Percentiles rank a stretch among this genome's conserved stretches.
Evolutionary conservation across 92 coral and sea anemone species (phyloP).

Genomic region (Zoanthus gigantus): DNA sequence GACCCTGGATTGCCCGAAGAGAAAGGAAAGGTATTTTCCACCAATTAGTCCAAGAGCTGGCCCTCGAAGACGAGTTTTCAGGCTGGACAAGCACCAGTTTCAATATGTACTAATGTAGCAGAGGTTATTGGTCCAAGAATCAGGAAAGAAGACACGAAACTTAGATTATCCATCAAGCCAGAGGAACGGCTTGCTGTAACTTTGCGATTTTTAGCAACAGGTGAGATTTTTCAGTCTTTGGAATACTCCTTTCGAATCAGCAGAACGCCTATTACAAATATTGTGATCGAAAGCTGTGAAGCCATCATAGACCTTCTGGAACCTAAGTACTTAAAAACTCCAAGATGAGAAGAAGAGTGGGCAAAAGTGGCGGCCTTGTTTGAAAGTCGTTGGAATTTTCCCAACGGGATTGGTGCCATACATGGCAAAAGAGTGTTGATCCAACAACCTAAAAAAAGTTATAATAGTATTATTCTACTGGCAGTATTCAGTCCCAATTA

Average conservation of each 20-base stretch:
- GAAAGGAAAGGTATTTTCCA: conserved; percentile 23
- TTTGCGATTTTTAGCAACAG: conserved; percentile 59
- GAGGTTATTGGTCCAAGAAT: conserved; percentile 35
- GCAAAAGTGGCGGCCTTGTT: conserved; percentile 48
- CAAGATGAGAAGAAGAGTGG: conserved; percentile 51
- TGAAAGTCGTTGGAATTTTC: conserved; percentile 56
- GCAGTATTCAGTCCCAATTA: conserved; percentile 37
- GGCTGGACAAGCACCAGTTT: conserved; percentile 52
- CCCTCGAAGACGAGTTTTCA: conserved; percentile 56
- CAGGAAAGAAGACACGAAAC: conserved; percentile 28
- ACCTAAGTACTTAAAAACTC: conserved; percentile 36
- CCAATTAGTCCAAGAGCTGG: conserved; percentile 47
- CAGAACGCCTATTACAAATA: conserved; percentile 43
- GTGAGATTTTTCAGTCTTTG: conserved; percentile 63
- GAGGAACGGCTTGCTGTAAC: conserved; percentile 59
- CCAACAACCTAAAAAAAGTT: conserved; percentile 51
- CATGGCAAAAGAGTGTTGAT: conserved; percentile 54
- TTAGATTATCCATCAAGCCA: conserved; percentile 54
- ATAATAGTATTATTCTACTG: conserved; percentile 30
- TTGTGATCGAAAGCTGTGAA: conserved; percentile 58
- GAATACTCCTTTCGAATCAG: conserved; percentile 63
- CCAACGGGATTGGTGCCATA: conserved; percentile 56
- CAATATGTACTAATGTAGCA: conserved; percentile 17
- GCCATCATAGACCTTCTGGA: conserved; percentile 29
- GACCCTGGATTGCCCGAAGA: conserved; percentile 54